phyloP scores from a whole-genome alignment of 1,140 invertebrate species.

The Drosophila lacertosa region DNA sequence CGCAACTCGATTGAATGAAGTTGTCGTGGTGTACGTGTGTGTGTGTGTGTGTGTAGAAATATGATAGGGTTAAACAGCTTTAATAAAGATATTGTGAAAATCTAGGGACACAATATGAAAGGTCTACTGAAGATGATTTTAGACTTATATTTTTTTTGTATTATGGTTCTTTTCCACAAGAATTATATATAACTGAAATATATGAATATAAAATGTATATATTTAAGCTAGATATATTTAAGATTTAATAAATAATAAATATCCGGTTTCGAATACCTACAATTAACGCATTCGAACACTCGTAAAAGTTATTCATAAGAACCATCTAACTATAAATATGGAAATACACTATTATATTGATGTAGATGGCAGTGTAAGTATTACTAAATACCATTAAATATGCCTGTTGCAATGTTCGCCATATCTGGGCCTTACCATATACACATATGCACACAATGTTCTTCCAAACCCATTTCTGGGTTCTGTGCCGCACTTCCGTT shows the following conservation, averaged over 20 bases:
- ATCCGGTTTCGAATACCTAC: no score
- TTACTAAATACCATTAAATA: conserved; percentile 35
- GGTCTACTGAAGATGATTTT: neutral
- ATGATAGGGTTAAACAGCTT: conserved; percentile 37
- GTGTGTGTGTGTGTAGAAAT: conserved; percentile 16
- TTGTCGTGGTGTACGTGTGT: neutral
- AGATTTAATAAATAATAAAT: no score
- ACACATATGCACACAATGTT: conserved; percentile 8
- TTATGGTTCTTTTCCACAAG: no score
- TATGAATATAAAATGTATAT: no score
- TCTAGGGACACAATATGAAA: neutral
- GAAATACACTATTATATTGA: neutral
- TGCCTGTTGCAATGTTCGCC: conserved; percentile 36
- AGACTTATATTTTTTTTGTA: no score
- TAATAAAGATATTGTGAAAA: conserved; percentile 22
- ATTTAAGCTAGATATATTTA: no score
- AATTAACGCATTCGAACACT: no score
- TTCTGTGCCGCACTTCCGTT: conserved; percentile 78
- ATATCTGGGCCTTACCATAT: conserved; percentile 13
- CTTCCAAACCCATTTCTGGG: conserved; percentile 47
- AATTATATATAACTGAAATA: no score
- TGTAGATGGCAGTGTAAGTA: conserved; percentile 11
- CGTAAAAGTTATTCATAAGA: no score
- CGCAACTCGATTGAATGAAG: conserved; percentile 41
- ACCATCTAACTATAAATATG: no score